Evolutionary conservation across 2,888 invertebrate species (phyloP), one percentile per base, ranked within the genome.

Genomic region (Phanerotoma sp.): DNA sequence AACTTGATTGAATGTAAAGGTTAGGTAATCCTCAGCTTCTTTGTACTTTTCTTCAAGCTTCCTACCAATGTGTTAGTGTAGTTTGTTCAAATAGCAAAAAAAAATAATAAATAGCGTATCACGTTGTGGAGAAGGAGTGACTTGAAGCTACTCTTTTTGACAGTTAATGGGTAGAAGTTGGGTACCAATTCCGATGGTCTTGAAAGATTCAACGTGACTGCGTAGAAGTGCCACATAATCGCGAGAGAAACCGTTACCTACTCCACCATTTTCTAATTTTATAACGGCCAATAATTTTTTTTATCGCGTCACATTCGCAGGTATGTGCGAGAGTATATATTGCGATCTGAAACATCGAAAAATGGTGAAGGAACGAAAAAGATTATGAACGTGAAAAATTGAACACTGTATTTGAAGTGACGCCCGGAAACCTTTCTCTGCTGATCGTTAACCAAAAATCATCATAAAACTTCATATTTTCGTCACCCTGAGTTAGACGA

Each of bases 401-500:
- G n/a, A 15, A 20, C 15, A 38, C 6, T 16, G 38, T 38, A 18
- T 37, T 16, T 18, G 21, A 35, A 20, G 48, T 28, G 38, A 50
- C 32, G n/a, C n/a, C n/a, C n/a, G 33, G 46, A 20, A 33, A 15
- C 32, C 32, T 45, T 45, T 45, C 15, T 25, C 15, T 18, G n/a
- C 30, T 32, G 20, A 22, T 21, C 33, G 35, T 21, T 47, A 25
- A 25, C 25, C 25, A 25, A 9, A 25, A 25, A 25, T 18, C 7
- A 13, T 18, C 5, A 2, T 18, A 15, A 13, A 4, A 32, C 48
- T 38, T n/a, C n/a, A n/a, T n/a, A n/a, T n/a, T n/a, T n/a, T n/a
- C n/a, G n/a, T n/a, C n/a, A n/a, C n/a, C 60, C 63, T 63, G 63
- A 62, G 33, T 28, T 38, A 18, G 33, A n/a, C 38, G 40, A 40